phyloP scores from a whole-genome alignment of 2,888 invertebrate genomes.

The Hirudinaria manillensis region DNA sequence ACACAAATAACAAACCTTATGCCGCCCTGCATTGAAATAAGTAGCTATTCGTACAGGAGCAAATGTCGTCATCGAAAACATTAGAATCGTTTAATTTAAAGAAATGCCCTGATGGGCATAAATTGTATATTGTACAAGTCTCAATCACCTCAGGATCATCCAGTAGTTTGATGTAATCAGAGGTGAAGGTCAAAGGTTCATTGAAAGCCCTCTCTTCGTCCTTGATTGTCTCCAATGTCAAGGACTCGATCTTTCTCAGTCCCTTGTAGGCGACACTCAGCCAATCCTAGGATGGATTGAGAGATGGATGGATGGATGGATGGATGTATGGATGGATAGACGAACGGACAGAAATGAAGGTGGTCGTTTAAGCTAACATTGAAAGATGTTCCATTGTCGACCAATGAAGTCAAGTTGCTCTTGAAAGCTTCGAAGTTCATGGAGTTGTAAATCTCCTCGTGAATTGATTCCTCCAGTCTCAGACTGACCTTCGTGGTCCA shows the following conservation, averaged over 20 bases:
- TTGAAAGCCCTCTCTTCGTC: neutral
- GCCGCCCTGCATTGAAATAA: constrained; percentile 3
- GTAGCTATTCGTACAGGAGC: neutral
- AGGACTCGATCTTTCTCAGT: neutral
- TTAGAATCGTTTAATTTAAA: no score
- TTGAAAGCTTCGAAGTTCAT: constrained; percentile 1
- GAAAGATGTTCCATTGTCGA: neutral
- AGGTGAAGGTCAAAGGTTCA: neutral
- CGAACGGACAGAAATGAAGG: neutral
- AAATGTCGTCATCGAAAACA: no score
- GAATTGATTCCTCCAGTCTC: constrained; percentile 3
- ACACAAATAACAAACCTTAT: constrained; percentile 12
- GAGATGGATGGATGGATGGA: neutral
- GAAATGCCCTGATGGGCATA: no score
- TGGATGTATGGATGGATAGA: neutral
- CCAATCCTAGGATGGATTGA: constrained; percentile 14
- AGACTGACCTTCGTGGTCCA: neutral
- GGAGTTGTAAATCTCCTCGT: neutral
- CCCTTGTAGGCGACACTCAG: neutral
- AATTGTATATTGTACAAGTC: no score
- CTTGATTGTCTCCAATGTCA: neutral
- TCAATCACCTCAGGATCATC: no score
- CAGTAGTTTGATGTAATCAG: neutral
- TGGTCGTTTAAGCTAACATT: neutral
- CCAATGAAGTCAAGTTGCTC: neutral